Base-by-base conservation (phyloP, 2,888 invertebrate genomes). In the Steinernema carpocapsae region DNA sequence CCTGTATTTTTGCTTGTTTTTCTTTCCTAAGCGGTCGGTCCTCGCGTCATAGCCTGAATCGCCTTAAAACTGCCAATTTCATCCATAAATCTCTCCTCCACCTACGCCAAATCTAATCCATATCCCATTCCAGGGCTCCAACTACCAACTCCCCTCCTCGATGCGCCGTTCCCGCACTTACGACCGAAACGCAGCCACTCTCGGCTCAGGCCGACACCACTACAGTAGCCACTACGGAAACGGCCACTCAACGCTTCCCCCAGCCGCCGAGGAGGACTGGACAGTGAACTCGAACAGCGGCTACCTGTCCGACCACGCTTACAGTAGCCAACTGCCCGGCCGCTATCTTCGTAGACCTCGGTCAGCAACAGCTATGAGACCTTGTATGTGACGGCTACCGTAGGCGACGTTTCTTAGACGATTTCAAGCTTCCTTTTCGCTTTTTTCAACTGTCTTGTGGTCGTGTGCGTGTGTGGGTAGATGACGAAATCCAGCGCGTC, bases 331-430 rank as follows among this genome's bases (percentile, higher is more conserved):
- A 70, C 73, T 76, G 32, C 73, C 78, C 14, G 77, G 74, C 70
- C 72, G 80, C 70, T 73, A 79, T 52, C 80, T 80, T n/a, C 72
- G 83, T 52, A 48, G 83, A 52, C 82, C 82, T 14, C 70, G 82
- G 32, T 80, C 80, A 77, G 83, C 83, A 19, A 83, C 83, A 46
- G 82, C 83, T 32, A 77, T 83, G 78, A 79, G 81, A 77, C 83
- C 79, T 26, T 78, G 83, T 83, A 72, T 77, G 78, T 74, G 46
- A 71, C 19, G 10, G 42, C 37, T 46, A 48, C 37, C 22, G 72
- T 45, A 51, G 19, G 26, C 51, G n/a, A n/a, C n/a, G 19, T 71
- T 52, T 37, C 37, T 37, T 48, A 48, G 48, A 43, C 37, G 37
- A 56, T 26, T 56, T 24, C 32, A 12, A 7, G 3, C 12, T 32